Percentiles rank a stretch among this genome's conserved stretches.
Evolutionary conservation across 1,140 invertebrate genomes (phyloP).

Genomic region (Listronotus oregonensis): DNA sequence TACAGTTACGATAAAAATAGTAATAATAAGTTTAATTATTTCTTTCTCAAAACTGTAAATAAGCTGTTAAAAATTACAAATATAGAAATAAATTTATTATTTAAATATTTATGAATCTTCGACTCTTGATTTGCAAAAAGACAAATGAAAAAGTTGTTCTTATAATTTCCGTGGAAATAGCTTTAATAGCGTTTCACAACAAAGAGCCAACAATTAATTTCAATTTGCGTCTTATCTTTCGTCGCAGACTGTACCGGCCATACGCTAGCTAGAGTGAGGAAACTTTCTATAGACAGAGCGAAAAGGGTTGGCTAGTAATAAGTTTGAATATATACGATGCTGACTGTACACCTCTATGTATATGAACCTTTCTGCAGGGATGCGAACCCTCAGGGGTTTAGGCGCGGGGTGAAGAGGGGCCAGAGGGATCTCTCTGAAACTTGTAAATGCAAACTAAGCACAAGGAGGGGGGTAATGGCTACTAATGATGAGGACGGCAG

Average conservation of each 20-base stretch:
- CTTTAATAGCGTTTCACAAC: no score
- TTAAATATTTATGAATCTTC: no score
- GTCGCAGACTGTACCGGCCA: constrained; percentile 36
- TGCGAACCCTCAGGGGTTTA: constrained; percentile 33
- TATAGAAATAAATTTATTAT: no score
- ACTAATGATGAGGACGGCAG: constrained; percentile 51
- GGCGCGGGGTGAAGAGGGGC: constrained; percentile 31
- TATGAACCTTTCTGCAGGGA: constrained; percentile 54
- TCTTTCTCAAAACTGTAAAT: no score
- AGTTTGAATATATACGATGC: constrained; percentile 27
- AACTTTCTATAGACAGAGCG: constrained; percentile 37
- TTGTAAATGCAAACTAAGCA: constrained; percentile 57
- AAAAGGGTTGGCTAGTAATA: constrained; percentile 30
- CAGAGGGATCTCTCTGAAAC: constrained; percentile 45
- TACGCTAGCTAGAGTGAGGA: constrained; percentile 34
- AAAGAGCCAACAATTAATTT: constrained; percentile 26
- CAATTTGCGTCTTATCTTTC: constrained; percentile 41
- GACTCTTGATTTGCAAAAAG: no score
- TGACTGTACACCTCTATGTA: constrained; percentile 56
- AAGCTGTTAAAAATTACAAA: no score
- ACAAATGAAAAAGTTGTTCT: no score
- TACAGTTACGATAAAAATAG: no score
- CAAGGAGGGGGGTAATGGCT: constrained; percentile 51
- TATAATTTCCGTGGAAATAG: no score
- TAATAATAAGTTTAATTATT: no score